A percentile compares a stretch with the other conserved stretches of the same genome.
Conservation (phyloP, 2,888 invertebrate genomes). For the Gymnoscelis rufifasciata region DNA sequence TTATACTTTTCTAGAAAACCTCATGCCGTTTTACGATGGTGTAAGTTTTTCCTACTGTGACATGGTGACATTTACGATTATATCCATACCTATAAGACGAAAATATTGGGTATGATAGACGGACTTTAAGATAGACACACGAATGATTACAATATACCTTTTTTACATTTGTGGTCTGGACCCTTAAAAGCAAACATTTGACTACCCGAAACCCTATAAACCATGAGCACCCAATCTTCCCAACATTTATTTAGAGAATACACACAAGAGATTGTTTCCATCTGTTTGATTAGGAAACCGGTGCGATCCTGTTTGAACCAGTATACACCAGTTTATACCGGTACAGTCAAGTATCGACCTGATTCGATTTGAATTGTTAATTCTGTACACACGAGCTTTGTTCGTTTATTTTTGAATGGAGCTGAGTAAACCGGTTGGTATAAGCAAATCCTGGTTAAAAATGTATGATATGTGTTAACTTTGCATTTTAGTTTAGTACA, state of each 20-base stretch:
- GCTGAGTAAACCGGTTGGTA: slow-evolving; percentile 5
- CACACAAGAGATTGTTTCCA: slow-evolving; percentile 14
- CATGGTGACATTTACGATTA: no score
- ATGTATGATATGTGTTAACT: not conserved
- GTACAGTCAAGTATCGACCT: slow-evolving; percentile 21
- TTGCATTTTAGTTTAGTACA: not conserved
- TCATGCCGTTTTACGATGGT: no score
- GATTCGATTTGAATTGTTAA: slow-evolving; percentile 30
- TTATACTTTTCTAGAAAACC: no score
- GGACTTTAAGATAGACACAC: no score
- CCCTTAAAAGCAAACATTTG: not conserved
- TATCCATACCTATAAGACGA: no score
- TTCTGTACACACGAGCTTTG: slow-evolving; percentile 17
- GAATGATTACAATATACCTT: no score
- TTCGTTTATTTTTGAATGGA: slow-evolving; percentile 17
- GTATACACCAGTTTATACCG: slow-evolving; percentile 5
- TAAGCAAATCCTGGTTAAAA: not conserved
- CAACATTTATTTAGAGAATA: slow-evolving; percentile 13
- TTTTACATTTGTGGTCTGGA: not conserved
- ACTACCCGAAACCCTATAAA: no score
- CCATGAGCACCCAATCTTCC: no score
- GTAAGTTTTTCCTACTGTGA: no score
- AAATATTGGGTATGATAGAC: no score
- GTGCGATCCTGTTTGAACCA: not conserved
- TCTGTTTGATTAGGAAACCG: slow-evolving; percentile 17